phyloP scores from a whole-genome alignment of 2,797 vertebrate genomes.

The Paratrypauchen microcephalus region DNA sequence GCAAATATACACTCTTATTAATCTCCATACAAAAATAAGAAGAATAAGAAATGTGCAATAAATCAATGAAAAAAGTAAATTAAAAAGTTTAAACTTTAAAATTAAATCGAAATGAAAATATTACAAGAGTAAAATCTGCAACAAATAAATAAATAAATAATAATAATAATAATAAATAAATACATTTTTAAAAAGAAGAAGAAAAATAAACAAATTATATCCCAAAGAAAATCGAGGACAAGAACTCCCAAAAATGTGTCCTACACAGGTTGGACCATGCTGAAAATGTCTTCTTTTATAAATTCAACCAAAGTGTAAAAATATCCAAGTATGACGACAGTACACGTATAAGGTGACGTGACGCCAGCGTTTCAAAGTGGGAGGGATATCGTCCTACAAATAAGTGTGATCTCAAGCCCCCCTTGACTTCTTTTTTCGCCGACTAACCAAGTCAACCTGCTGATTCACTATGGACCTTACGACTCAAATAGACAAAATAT shows the following conservation, averaged over 20 bases:
- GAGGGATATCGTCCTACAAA: constrained; percentile 80
- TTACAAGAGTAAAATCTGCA: background rate
- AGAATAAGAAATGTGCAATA: background rate
- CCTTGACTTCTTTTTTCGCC: constrained; percentile 34
- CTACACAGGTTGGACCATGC: background rate
- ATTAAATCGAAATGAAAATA: no score
- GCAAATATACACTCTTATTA: background rate
- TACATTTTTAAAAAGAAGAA: no score
- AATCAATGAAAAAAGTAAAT: background rate
- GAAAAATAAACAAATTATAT: background rate
- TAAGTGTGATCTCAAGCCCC: constrained; percentile 55
- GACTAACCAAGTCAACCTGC: constrained; percentile 48
- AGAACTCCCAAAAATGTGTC: background rate
- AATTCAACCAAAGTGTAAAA: constrained; percentile 34
- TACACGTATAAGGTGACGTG: constrained; percentile 77
- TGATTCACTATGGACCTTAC: constrained; percentile 12
- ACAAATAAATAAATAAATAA: background rate
- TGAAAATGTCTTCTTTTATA: constrained; percentile 21
- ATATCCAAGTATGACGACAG: constrained; percentile 41
- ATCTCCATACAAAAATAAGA: background rate
- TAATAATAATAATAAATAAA: background rate
- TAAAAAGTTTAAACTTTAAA: background rate
- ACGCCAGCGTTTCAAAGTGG: constrained; percentile 74
- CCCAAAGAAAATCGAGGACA: background rate
- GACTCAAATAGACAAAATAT: background rate